phyloP scores from a whole-genome alignment of 1,140 invertebrate species.

The Zaprionus gabonicus region DNA sequence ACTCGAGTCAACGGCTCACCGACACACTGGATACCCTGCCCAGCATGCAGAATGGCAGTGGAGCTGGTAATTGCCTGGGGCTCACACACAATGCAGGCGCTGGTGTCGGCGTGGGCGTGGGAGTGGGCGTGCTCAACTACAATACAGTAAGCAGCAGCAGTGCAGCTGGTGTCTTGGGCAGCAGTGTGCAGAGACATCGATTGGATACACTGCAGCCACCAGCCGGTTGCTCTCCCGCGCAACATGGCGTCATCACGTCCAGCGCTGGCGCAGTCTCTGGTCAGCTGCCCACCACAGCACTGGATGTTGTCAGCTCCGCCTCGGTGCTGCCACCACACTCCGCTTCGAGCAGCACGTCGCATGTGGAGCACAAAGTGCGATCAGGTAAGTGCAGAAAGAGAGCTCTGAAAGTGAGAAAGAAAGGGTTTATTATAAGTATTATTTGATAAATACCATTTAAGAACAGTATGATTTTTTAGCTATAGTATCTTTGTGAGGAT shows the following conservation, averaged over 20 bases:
- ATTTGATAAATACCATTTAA: too few relatives aligned
- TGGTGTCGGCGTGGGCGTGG: slow-evolving; percentile 52
- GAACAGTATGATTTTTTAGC: too few relatives aligned
- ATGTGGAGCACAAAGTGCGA: slow-evolving; percentile 73
- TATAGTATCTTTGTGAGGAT: too few relatives aligned
- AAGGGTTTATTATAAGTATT: too few relatives aligned
- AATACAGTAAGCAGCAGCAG: slow-evolving; percentile 78
- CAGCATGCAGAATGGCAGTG: slow-evolving; percentile 65
- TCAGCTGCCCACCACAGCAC: slow-evolving; percentile 41
- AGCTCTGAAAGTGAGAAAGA: too few relatives aligned
- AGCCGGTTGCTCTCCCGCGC: slow-evolving; percentile 73
- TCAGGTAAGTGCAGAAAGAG: slow-evolving; percentile 53
- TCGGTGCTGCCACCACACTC: slow-evolving; percentile 50
- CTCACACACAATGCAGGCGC: slow-evolving; percentile 66
- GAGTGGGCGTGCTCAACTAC: slow-evolving; percentile 74
- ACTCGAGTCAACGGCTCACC: slow-evolving; percentile 76
- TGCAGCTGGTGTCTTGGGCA: slow-evolving; percentile 53
- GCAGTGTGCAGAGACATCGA: slow-evolving; percentile 70
- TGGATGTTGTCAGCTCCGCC: slow-evolving; percentile 64
- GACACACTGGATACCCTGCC: slow-evolving; percentile 80
- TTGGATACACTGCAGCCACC: slow-evolving; percentile 75
- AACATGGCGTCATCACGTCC: slow-evolving; percentile 79
- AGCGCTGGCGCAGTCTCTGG: slow-evolving; percentile 44
- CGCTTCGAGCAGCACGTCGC: slow-evolving; percentile 51
- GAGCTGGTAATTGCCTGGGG: slow-evolving; percentile 71